Conservation (phyloP, 2,888 invertebrate species). For the Gari tellinella region DNA sequence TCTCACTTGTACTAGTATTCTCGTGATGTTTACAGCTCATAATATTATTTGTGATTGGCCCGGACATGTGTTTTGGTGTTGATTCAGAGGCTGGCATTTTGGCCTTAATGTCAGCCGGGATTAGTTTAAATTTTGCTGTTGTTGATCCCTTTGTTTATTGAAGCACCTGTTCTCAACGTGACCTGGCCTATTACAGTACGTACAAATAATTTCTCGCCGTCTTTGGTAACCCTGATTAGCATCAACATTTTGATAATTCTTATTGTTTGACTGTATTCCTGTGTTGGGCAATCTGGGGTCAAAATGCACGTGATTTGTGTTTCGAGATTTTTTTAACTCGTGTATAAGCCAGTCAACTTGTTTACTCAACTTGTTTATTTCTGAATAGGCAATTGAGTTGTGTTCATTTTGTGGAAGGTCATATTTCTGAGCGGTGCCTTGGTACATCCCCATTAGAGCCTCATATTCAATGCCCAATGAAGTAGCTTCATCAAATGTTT, state of each 20-base stretch:
- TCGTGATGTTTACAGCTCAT: no score
- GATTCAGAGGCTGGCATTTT: background rate
- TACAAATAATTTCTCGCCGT: background rate
- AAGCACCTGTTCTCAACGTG: background rate
- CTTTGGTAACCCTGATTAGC: no score
- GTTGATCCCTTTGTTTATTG: constrained; percentile 1
- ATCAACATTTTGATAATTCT: no score
- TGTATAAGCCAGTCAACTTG: background rate
- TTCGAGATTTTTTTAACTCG: background rate
- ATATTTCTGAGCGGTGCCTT: no score
- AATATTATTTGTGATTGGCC: no score
- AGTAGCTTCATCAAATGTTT: constrained; percentile 19
- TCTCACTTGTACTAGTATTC: no score
- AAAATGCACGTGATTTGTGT: no score
- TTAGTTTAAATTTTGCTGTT: background rate
- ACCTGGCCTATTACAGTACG: background rate
- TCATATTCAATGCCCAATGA: constrained; percentile 26
- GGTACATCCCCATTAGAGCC: constrained; percentile 4
- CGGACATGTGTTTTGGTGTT: no score
- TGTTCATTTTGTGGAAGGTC: no score
- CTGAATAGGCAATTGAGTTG: background rate
- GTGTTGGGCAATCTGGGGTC: no score
- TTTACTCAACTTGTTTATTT: background rate
- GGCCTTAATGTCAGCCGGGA: background rate
- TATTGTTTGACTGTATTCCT: no score